These are phyloP conservation scores for Pan paniscus DNA, from an alignment of 2,113 vertebrate species.

Conservation along the genomic window DNA sequence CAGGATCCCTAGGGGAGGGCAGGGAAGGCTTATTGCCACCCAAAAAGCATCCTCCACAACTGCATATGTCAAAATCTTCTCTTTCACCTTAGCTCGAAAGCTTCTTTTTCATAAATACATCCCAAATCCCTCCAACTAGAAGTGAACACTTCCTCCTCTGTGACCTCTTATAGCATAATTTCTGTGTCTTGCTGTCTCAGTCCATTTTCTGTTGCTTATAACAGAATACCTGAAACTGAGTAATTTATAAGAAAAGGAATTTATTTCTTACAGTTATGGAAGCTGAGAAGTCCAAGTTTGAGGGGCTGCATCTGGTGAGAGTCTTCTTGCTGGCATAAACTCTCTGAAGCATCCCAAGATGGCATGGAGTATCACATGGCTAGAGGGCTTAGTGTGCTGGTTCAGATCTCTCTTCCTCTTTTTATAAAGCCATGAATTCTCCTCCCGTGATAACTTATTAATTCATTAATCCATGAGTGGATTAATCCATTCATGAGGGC, in stretches of 20 bases:
- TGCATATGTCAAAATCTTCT: neutral
- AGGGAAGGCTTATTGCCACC: neutral
- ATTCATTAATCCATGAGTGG: neutral
- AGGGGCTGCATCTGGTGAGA: neutral
- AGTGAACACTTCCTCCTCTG: neutral
- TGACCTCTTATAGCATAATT: constrained; percentile 1
- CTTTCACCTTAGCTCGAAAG: constrained; percentile 10
- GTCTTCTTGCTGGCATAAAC: neutral
- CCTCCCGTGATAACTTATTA: neutral
- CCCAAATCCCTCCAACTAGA: neutral
- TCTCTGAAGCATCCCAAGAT: neutral
- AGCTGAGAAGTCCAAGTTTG: neutral
- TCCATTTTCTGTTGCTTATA: neutral
- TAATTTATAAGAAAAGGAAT: neutral
- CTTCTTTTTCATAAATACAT: constrained; percentile 1
- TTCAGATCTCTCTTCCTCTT: neutral
- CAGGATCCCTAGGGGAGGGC: neutral
- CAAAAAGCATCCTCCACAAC: neutral
- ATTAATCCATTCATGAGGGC: neutral
- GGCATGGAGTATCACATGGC: neutral
- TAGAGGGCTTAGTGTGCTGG: neutral
- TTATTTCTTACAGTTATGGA: neutral
- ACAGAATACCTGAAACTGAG: neutral
- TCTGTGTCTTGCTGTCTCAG: neutral
- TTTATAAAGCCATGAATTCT: neutral